Evolutionary conservation across 2,797 vertebrate genomes (phyloP).

Genomic region (Pangasius djambal): DNA sequence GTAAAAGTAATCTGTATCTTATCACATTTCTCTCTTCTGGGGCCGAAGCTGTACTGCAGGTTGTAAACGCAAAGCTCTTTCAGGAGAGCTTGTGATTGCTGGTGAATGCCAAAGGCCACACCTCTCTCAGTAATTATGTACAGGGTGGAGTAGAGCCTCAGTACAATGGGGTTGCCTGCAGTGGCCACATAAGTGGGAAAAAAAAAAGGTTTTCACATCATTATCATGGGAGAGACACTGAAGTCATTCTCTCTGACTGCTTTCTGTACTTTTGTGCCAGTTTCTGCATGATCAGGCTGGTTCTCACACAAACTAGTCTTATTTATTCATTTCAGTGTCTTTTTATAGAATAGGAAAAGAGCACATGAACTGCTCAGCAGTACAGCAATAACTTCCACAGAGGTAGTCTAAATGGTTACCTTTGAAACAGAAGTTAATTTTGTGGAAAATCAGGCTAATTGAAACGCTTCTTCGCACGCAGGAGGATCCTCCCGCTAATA

Average conservation of each 20-base stretch:
- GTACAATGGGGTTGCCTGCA: conserved; percentile 48
- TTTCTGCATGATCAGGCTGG: conserved; percentile 45
- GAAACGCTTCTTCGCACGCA: conserved; percentile 51
- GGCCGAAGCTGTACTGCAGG: conserved; percentile 46
- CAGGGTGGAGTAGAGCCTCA: conserved; percentile 51
- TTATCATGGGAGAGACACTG: conserved; percentile 42
- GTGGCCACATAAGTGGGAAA: conserved; percentile 37
- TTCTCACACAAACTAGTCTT: conserved; percentile 14
- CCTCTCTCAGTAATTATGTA: conserved; percentile 54
- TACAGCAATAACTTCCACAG: background rate
- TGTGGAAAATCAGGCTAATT: conserved; percentile 44
- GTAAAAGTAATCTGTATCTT: conserved; percentile 34
- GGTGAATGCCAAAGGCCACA: conserved; percentile 56
- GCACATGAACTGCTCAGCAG: background rate
- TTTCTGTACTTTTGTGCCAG: conserved; percentile 21
- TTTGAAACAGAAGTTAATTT: conserved; percentile 3
- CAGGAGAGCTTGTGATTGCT: conserved; percentile 54
- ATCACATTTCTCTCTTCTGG: conserved; percentile 40
- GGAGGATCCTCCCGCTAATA: conserved; percentile 52
- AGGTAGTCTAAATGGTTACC: conserved; percentile 7
- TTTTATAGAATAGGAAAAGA: background rate
- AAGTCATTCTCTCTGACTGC: conserved; percentile 25
- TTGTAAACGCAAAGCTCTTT: conserved; percentile 57
- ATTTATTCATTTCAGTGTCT: conserved; percentile 18
- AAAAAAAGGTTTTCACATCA: conserved; percentile 45